These are phyloP conservation scores for Manis crassicaudata DNA, from an alignment of 2,797 vertebrate genomes.

Conservation along the genomic window DNA sequence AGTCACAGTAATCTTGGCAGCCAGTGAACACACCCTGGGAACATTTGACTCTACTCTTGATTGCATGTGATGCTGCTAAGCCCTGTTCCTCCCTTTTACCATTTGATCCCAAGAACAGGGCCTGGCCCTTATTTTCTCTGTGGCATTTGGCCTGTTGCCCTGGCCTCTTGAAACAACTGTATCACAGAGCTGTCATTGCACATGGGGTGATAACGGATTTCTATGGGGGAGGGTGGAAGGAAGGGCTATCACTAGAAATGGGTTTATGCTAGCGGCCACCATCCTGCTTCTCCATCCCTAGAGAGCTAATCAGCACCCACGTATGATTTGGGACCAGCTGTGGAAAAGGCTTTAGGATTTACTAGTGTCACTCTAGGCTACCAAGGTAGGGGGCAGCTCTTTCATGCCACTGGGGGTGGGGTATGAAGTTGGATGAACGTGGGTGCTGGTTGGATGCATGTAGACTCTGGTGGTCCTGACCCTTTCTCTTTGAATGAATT, in stretches of 20 bases:
- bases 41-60: not conserved
- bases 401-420: not conserved
- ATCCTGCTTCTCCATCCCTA: not conserved
- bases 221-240: not conserved
- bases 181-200: not conserved
- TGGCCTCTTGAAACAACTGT: not conserved
- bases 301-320: not conserved
- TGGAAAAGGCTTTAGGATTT: not conserved
- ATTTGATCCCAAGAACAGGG: not conserved
- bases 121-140: not conserved
- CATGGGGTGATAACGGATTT: not conserved
- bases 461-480: not conserved
- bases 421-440: not conserved
- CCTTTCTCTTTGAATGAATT: not conserved
- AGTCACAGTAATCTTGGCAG: not conserved
- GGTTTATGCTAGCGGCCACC: not conserved
- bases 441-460: not conserved
- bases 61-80: not conserved
- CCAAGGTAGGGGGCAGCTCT: not conserved
- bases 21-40: not conserved
- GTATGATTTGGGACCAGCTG: not conserved
- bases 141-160: not conserved
- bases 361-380: not conserved
- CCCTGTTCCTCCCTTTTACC: not conserved
- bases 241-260: not conserved